Evolutionary conservation across 2,797 vertebrate species (phyloP), one percentile per base, ranked within the genome.

Genomic region (Chaunax sp.): DNA sequence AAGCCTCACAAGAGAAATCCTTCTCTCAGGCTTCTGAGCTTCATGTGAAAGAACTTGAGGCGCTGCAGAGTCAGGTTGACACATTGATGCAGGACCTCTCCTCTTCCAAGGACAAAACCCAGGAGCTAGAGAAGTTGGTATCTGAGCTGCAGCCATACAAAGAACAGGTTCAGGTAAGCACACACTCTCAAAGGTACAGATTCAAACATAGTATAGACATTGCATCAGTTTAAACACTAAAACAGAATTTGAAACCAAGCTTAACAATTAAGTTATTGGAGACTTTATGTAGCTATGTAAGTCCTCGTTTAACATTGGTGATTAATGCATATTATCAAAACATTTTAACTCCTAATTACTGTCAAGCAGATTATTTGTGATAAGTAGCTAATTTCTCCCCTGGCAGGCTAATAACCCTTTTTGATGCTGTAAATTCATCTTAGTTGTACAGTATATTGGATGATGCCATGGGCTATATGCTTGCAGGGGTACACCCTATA

Each of bases 131-230:
- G 81, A 92, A 91, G 64, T 85, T 90, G 69, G 81, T 94, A 30
- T 91, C 93, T 52, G 94, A 96, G 65, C 88, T 98, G 86, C 92
- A 90, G 71, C 82, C 83, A 10, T 93, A 95, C 63, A 96, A 95
- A 0, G 95, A 97, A 56, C 92, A 95, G 71, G 94, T 91, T 77
- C 90, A 92, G 92, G 98, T 99, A 93, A 28, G 71, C 18, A 63
- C 43, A 20, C 16, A 23, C 51, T 5, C 15, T 19, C 46, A 5
- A 37, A 35, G 7, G 0, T 37, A 4, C 26, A 45, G 20, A 25
- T 6, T 16, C 14, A 37, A 38, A 37, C 14, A 37, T 3, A 4
- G 14, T 13, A 25, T 4, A 35, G n/a, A 43, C 0, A 0, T 23
- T 44, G 3, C 15, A 54, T 4, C 14, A 26, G 10, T 41, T 46